These are phyloP conservation scores for Rhinoraja longicauda DNA, from an alignment of 2,797 vertebrate species.

Conservation along the genomic window DNA sequence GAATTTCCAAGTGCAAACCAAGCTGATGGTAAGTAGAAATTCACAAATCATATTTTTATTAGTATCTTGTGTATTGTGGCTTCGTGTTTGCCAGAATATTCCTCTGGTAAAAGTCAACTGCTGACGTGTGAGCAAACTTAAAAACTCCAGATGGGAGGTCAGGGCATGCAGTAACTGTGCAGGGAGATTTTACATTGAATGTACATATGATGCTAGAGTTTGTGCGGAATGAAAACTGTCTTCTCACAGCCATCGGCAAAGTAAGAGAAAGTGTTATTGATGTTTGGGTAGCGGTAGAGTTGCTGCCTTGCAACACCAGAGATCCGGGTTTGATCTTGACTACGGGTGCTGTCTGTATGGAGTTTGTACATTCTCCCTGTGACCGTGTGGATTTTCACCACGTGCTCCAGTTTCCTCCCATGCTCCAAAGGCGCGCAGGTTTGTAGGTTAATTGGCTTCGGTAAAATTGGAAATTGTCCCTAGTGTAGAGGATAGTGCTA, in stretches of 20 bases:
- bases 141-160: background rate
- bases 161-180: background rate
- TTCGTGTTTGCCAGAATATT: background rate
- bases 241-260: background rate
- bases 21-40: background rate
- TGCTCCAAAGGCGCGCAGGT: too few species aligned
- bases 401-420: too few species aligned
- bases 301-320: too few species aligned
- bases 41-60: background rate
- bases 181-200: background rate
- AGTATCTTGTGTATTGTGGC: background rate
- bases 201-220: background rate
- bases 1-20: background rate
- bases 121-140: background rate
- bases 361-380: too few species aligned
- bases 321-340: too few species aligned
- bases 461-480: too few species aligned
- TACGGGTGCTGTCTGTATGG: too few species aligned
- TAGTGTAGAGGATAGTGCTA: too few species aligned
- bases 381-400: too few species aligned
- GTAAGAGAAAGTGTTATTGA: too few species aligned
- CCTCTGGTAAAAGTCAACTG: background rate
- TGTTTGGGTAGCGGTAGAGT: too few species aligned
- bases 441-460: too few species aligned
- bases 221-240: background rate